phyloP scores from a whole-genome alignment of 2,797 vertebrate genomes.

The Chrosomus eos region DNA sequence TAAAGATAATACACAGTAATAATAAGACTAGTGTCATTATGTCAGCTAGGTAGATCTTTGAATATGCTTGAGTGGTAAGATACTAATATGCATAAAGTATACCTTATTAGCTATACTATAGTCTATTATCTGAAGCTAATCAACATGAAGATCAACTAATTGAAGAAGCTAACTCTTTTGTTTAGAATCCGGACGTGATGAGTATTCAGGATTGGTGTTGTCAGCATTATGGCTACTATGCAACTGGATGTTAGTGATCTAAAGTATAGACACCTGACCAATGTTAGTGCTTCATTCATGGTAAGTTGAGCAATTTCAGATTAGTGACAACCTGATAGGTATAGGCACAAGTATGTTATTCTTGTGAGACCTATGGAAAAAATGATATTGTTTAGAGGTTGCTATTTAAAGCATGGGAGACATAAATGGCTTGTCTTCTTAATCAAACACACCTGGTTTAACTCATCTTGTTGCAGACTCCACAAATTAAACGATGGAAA shows the following conservation, averaged over 20 bases:
- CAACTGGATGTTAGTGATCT: neutral
- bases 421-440: neutral
- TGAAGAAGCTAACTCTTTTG: neutral
- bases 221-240: neutral
- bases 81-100: too few relatives aligned
- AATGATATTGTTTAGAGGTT: neutral
- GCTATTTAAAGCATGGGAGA: neutral
- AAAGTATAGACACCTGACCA: neutral
- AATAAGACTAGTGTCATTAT: too few relatives aligned
- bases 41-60: too few relatives aligned
- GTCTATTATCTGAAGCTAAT: neutral
- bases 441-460: neutral
- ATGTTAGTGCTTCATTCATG: neutral
- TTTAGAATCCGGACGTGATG: neutral
- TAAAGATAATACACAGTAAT: too few relatives aligned
- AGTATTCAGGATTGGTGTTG: neutral
- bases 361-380: neutral
- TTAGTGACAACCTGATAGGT: neutral
- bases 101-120: neutral
- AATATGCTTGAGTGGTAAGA: too few relatives aligned
- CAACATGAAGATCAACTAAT: neutral
- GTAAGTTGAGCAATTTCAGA: conserved; percentile 1
- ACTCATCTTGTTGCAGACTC: neutral
- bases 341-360: neutral
- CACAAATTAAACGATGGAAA: neutral